Base-by-base conservation (phyloP, 1,140 invertebrate species). In the Zaprionus taronus region DNA sequence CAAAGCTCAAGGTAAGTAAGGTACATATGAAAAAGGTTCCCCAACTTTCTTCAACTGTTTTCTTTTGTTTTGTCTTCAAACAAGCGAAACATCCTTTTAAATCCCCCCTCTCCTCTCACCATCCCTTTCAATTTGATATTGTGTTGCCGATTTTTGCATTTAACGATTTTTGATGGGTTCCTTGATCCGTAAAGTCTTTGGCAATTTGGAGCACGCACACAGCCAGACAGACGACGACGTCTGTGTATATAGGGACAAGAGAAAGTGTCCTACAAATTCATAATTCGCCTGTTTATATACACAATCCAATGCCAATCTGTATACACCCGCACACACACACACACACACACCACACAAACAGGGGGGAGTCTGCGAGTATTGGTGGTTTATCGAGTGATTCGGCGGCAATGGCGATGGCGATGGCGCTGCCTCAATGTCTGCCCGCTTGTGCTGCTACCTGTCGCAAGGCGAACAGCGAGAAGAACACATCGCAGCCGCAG, bases 131-230 rank as follows among this genome's bases (percentile, higher is more conserved):
- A 41, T 63, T 28, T 72, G 28, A 70, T 81, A 41, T 87, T 80
- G 67, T 86, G 69, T 17, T 53, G 26, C 55, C 51, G 36, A 74
- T 82, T 72, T 75, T 84, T 80, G 85, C 85, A 84, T 80, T 91
- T 90, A 91, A 90, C 86, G 85, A 90, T 90, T 90, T 90, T 82
- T 90, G 85, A 90, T 90, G 85, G 74, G 86, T 78, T 82, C 86
- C 77, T 75, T 90, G 85, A 90, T 90, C 85, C 86, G 85, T 90
- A 73, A 90, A 83, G 84, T 81, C 84, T 83, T 80, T 66, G 79
- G 70, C 69, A 80, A 79, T 75, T 81, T 81, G 53, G 41, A 69
- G 68, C 66, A 62, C 44, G 36, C 65, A 72, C 68, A 71, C 68
- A 68, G 26, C 31, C 53, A 17, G 22, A 53, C 57, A 65, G 20